Evolutionary conservation across 1,140 invertebrate species (phyloP), one percentile per base, ranked within the genome.

Genomic region (Hestina assimilis): DNA sequence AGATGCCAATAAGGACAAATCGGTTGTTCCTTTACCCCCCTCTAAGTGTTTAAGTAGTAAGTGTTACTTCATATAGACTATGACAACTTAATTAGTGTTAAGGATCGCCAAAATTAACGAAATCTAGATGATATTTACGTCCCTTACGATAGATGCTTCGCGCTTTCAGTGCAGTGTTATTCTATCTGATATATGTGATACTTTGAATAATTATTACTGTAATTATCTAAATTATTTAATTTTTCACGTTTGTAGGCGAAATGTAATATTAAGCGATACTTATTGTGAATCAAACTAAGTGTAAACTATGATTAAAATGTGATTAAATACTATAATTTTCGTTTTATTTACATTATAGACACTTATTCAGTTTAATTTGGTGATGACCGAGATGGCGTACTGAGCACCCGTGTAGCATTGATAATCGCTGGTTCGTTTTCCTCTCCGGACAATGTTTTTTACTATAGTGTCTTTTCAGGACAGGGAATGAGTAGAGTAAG

Each of bases 141-240:
- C 59, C 51, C 57, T 64, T 66, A 59, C 61, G 81, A 74, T 79
- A 82, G 75, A 82, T 68, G 79, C 80, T 87, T 87, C 63, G 73
- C 72, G 77, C 78, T 82, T 84, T 66, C 69, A 74, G 74, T 76
- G 79, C 82, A 75, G 73, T 72, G 79, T 77, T 75, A 76, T 69
- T 81, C 83, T 85, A 83, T 86, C 81, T 64, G 70, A 86, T 84
- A 75, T 85, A 80, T 87, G 84, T 87, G 84, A 87, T 87, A 87
- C 82, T 87, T 85, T 85, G 63, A 84, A 84, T 84, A 83, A 83
- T 83, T 75, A 78, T 72, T 86, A 83, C 75, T 80, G 78, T 80
- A 80, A 80, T 77, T 60, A 84, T 87, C 79, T 87, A 87, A 87
- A 87, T 87, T 87, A 87, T 87, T 85, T 87, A 85, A 85, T 87